Evolutionary conservation across 1,140 invertebrate genomes (phyloP), one percentile per base, ranked within the genome.

Genomic region (Druon quercuslanigerum): DNA sequence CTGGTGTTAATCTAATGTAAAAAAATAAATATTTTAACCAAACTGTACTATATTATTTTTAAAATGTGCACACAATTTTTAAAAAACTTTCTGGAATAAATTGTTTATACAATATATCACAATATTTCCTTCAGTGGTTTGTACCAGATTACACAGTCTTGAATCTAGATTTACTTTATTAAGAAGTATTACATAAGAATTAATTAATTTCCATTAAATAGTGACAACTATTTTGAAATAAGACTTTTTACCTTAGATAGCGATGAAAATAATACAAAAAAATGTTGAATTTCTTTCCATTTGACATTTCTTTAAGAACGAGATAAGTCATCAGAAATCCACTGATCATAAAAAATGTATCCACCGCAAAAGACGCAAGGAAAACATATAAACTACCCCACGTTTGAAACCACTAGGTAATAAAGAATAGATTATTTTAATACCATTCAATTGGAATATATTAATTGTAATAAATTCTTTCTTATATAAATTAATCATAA

Each of bases 251-350:
- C 88, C 88, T 85, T 11, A 89, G 71, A 82, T 89, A 89, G 72
- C 88, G 78, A 82, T 88, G 87, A 33, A 92, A 66, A 75, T 90
- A 92, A 76, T 85, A 87, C 17, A 82, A 75, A 40, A 86, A 16
- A 66, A 86, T 73, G 81, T 90, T 88, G 57, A 91, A 87, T 51
- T 78, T 86, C 25, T 85, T 75, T 17, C 83, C 79, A 78, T 87
- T 90, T 40, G 87, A 82, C 40, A 91, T 85, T 71, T 91, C 87
- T 75, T 92, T 92, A 12, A 93, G 82, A 20, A 93, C 91, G 0
- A 93, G 86, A 75, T 94, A 94, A 0, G 92, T 89, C 2, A 93
- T 85, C 0, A 95, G 86, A 2, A 94, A 85, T 66, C 94, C 95
- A 85, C 94, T 94, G 12, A 93, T 85, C 33, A 93, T 83, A 51